These are phyloP conservation scores for Lobophora halterata DNA, from an alignment of 2,888 invertebrate species.

Conservation along the genomic window DNA sequence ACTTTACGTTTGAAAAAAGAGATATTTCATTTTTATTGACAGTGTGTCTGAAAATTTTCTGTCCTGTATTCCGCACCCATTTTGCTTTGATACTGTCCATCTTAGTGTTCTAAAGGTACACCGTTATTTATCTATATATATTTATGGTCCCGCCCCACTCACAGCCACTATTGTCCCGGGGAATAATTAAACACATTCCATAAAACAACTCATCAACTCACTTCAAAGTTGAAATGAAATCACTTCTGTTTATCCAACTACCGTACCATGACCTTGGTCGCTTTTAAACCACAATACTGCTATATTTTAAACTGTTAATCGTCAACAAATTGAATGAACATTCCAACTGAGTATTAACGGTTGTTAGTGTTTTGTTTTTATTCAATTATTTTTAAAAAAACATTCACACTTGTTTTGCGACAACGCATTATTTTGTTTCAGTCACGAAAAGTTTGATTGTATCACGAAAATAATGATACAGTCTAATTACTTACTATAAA, in stretches of 20 bases:
- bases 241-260: slow-evolving; percentile 1
- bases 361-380: slow-evolving; percentile 16
- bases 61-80: too few relatives aligned
- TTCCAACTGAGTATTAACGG: slow-evolving; percentile 12
- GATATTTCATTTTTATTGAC: too few relatives aligned
- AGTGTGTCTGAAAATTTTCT: too few relatives aligned
- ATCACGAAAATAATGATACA: too few relatives aligned
- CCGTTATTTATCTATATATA: too few relatives aligned
- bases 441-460: too few relatives aligned
- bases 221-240: slow-evolving; percentile 2
- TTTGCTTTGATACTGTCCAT: too few relatives aligned
- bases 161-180: slow-evolving; percentile 17
- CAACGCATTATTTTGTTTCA: too few relatives aligned
- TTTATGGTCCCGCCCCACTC: slow-evolving; percentile 31
- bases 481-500: too few relatives aligned
- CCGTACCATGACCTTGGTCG: slow-evolving; percentile 29
- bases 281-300: slow-evolving; percentile 23
- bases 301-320: slow-evolving; percentile 26
- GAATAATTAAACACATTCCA: slow-evolving; percentile 5
- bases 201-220: slow-evolving; percentile 4
- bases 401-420: too few relatives aligned
- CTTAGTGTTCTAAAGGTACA: too few relatives aligned
- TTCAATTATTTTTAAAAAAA: slow-evolving; percentile 9
- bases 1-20: too few relatives aligned
- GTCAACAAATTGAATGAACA: slow-evolving; percentile 21